Conservation (phyloP, 2,113 vertebrate genomes). For the Suncus etruscus region DNA sequence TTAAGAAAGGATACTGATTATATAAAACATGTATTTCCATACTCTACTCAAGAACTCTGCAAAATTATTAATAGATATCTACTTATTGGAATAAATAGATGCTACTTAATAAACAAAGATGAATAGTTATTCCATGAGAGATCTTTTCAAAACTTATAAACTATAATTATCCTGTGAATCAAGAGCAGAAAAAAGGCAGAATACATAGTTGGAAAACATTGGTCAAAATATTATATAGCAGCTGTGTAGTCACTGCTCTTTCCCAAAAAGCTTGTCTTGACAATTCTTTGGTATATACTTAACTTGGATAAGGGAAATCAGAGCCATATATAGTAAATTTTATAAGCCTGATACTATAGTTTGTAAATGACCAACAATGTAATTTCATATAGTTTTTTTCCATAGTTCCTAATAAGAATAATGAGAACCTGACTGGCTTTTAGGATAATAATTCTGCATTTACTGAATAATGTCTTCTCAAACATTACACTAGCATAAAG, state of each 20-base stretch:
- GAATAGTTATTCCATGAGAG: too few relatives aligned
- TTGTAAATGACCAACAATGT: not conserved
- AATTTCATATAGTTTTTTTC: not conserved
- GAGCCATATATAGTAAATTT: not conserved
- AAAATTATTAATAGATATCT: too few relatives aligned
- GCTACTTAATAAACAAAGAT: too few relatives aligned
- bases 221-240: too few relatives aligned
- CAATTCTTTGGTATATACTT: conserved; percentile 2
- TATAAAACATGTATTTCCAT: too few relatives aligned
- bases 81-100: too few relatives aligned
- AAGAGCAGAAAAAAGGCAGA: too few relatives aligned
- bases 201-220: too few relatives aligned
- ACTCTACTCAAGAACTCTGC: too few relatives aligned
- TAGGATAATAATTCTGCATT: not conserved
- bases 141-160: too few relatives aligned
- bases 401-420: not conserved
- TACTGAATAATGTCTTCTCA: not conserved
- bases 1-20: too few relatives aligned
- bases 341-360: not conserved
- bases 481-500: not conserved
- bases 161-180: too few relatives aligned
- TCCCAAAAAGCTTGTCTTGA: not conserved
- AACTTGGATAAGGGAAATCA: not conserved
- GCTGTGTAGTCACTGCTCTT: not conserved
- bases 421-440: not conserved